Evolutionary conservation across 2,888 invertebrate genomes (phyloP).

Genomic region (Spodoptera exigua): DNA sequence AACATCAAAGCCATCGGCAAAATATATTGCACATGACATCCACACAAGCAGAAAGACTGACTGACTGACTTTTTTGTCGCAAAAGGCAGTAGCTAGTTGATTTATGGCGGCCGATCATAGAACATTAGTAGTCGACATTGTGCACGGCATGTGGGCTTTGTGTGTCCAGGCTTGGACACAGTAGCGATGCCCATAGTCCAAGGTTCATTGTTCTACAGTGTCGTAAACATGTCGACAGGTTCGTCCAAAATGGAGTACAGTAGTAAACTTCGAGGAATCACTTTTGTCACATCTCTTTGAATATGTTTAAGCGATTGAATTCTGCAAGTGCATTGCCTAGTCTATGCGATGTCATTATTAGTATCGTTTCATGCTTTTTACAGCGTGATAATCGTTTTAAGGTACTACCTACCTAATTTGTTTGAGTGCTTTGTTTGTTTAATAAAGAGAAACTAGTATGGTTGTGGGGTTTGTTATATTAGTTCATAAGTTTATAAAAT

Average conservation of each 20-base stretch:
- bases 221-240: constrained; percentile 88
- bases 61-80: constrained; percentile 61
- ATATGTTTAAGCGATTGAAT: constrained; percentile 40
- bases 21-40: constrained; percentile 48
- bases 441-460: too few relatives aligned
- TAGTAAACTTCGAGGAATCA: constrained; percentile 65
- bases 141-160: constrained; percentile 83
- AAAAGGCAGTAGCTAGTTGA: constrained; percentile 76
- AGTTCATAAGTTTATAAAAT: too few relatives aligned
- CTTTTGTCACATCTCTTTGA: constrained; percentile 35
- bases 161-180: constrained; percentile 66
- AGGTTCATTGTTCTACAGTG: constrained; percentile 76
- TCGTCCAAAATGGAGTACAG: constrained; percentile 64
- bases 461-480: too few relatives aligned
- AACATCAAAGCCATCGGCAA: constrained; percentile 44
- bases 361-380: constrained; percentile 28
- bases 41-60: constrained; percentile 55
- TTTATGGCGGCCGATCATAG: constrained; percentile 87
- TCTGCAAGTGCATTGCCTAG: constrained; percentile 30
- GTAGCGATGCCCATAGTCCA: constrained; percentile 52
- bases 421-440: neutral
- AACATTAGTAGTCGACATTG: constrained; percentile 85
- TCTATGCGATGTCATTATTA: constrained; percentile 44
- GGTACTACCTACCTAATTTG: neutral
- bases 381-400: neutral